These are phyloP conservation scores for Climacteris rufus DNA, from an alignment of 2,113 vertebrate species.

Conservation along the genomic window DNA sequence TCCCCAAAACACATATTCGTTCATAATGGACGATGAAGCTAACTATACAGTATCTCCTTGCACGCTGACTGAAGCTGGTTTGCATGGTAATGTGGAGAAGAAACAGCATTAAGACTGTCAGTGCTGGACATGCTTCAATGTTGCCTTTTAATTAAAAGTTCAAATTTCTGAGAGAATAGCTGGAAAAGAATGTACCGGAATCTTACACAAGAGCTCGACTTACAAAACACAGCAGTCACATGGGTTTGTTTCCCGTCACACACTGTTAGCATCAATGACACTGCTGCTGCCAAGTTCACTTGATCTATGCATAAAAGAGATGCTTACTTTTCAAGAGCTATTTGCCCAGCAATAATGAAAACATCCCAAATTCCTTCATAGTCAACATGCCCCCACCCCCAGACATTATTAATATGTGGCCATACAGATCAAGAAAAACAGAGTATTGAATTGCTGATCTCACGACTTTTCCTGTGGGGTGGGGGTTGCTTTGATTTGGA, in stretches of 20 bases:
- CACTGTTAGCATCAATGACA: conserved; percentile 75
- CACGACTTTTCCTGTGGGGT: neutral
- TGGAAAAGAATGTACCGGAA: conserved; percentile 73
- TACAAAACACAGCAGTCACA: conserved; percentile 75
- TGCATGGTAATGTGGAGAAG: conserved; percentile 66
- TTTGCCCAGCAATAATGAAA: conserved; percentile 68
- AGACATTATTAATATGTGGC: conserved; percentile 8
- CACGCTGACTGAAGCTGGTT: conserved; percentile 58
- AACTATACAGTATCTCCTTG: conserved; percentile 60
- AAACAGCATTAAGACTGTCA: conserved; percentile 63
- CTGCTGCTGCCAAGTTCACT: conserved; percentile 73
- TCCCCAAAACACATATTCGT: conserved; percentile 49
- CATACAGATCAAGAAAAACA: conserved; percentile 12
- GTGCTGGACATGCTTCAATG: conserved; percentile 64
- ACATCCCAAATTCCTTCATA: conserved; percentile 65
- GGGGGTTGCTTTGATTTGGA: neutral
- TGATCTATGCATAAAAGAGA: conserved; percentile 72
- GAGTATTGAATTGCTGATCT: conserved; percentile 9
- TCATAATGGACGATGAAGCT: conserved; percentile 36
- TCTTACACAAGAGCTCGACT: conserved; percentile 73
- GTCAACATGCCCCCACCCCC: neutral
- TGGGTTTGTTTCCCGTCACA: conserved; percentile 77
- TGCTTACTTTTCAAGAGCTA: conserved; percentile 67
- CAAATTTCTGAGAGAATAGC: conserved; percentile 68
- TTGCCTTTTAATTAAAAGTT: conserved; percentile 73